Conservation (phyloP, 2,888 invertebrate genomes). For the Caenorhabditis angaria region DNA sequence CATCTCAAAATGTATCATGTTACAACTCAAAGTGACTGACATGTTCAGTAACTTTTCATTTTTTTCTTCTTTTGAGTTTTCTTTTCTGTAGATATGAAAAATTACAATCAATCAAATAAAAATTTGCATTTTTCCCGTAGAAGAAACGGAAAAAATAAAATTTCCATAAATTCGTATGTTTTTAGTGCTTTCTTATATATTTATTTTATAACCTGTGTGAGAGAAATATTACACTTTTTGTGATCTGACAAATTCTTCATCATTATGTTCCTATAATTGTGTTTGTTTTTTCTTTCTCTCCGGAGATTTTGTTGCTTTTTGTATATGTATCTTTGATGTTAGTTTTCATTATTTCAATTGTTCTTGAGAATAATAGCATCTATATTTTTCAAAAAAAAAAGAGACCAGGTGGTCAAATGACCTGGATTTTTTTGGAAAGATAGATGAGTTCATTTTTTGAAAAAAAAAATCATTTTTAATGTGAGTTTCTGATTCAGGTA, state of each 20-base stretch:
- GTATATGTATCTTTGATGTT: not conserved
- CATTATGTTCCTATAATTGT: not conserved
- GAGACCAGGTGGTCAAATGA: no score
- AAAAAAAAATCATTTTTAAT: not conserved
- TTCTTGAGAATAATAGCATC: no score
- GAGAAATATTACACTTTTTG: constrained; percentile 1
- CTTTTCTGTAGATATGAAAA: not conserved
- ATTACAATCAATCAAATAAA: not conserved
- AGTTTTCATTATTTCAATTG: not conserved
- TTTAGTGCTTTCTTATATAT: not conserved
- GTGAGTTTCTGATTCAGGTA: not conserved
- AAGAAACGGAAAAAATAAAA: not conserved
- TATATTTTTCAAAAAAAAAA: no score
- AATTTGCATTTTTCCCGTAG: not conserved
- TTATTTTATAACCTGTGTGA: constrained; percentile 1
- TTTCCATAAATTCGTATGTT: not conserved
- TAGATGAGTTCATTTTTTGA: not conserved
- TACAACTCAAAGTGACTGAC: not conserved
- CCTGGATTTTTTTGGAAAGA: no score
- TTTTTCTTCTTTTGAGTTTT: not conserved
- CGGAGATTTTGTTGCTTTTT: not conserved
- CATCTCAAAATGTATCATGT: not conserved
- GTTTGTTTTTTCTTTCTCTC: not conserved
- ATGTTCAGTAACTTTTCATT: constrained; percentile 5
- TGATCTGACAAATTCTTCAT: not conserved